Conservation (phyloP, 2,797 vertebrate species). For the Lepus townsendii region DNA sequence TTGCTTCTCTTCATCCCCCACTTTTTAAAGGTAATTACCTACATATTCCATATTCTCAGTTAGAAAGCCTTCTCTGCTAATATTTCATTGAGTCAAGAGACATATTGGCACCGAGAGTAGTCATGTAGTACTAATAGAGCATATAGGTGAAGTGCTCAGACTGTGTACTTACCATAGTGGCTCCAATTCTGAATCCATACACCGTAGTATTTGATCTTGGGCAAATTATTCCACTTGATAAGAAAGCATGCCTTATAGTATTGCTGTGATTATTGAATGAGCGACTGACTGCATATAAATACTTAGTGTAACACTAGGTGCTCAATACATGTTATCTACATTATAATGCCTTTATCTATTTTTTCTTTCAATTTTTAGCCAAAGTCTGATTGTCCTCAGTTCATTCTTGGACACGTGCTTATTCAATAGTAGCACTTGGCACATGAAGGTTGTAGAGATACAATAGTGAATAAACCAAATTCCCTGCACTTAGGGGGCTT, state of each 20-base stretch:
- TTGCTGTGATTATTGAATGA: background rate
- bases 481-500: background rate
- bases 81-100: constrained; percentile 7
- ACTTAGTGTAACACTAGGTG: background rate
- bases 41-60: background rate
- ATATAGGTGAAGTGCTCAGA: background rate
- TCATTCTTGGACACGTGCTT: background rate
- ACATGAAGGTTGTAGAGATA: background rate
- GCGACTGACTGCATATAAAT: background rate
- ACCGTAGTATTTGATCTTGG: background rate
- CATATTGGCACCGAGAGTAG: background rate
- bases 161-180: background rate
- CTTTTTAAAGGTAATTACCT: constrained; percentile 8
- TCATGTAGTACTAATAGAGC: background rate
- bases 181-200: background rate
- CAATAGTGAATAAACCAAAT: background rate
- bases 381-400: background rate
- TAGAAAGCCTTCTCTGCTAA: background rate
- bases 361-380: constrained; percentile 14
- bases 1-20: background rate
- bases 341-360: background rate
- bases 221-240: constrained; percentile 21
- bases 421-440: background rate
- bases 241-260: background rate
- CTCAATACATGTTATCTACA: background rate